phyloP scores from a whole-genome alignment of 2,113 vertebrate species.

The Pomatorhinus ruficollis region DNA sequence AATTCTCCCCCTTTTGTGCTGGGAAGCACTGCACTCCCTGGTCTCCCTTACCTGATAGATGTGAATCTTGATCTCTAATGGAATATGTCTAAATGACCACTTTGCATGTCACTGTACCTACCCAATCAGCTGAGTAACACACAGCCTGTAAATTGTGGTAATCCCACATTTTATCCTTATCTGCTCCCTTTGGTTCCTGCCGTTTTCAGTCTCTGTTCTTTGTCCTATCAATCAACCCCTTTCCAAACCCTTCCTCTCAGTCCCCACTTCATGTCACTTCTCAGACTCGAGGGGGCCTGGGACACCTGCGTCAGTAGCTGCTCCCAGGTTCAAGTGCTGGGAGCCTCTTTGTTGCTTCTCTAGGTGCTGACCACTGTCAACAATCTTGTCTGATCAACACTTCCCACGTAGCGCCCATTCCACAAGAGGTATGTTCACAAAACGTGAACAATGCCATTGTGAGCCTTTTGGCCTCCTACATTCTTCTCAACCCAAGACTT shows the following conservation, averaged over 20 bases:
- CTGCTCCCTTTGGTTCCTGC: neutral
- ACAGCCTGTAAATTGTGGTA: neutral
- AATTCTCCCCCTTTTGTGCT: neutral
- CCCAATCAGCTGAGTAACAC: neutral
- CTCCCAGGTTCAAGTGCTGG: neutral
- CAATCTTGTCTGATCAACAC: neutral
- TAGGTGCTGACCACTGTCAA: neutral
- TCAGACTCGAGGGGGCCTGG: fast-evolving
- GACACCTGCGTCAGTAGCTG: neutral
- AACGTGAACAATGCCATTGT: fast-evolving
- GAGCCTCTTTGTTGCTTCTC: neutral
- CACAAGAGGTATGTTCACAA: neutral
- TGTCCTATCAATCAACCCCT: neutral
- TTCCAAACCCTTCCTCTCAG: neutral
- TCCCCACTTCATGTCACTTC: neutral
- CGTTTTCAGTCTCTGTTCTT: neutral
- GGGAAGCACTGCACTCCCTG: neutral
- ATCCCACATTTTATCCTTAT: neutral
- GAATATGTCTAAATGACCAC: neutral
- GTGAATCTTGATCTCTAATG: neutral
- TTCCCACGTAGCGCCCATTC: neutral
- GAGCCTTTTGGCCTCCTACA: neutral
- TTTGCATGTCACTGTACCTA: neutral
- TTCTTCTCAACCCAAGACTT: neutral
- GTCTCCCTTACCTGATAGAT: neutral